Base-by-base conservation (phyloP, 1,140 invertebrate species). In the Calephelis virginiensis region DNA sequence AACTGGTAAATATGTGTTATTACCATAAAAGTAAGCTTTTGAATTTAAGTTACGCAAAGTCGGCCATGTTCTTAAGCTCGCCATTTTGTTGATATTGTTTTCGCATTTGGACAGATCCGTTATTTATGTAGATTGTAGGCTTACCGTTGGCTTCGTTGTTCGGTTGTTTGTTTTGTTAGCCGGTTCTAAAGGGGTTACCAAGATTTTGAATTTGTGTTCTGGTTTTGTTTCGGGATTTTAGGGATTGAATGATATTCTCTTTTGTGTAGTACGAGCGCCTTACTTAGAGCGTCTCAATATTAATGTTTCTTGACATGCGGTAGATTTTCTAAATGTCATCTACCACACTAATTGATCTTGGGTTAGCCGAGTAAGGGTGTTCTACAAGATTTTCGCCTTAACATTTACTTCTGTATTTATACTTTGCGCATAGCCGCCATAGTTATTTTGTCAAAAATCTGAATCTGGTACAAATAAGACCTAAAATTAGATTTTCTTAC, bases 81-180 rank as follows among this genome's bases (percentile, higher is more conserved):
- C 74, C 83, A 78, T 81, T 75, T 84, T 84, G 74, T 74, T 62
- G 75, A 73, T 80, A 86, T 88, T 88, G 85, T 88, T 85, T 87
- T 78, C 80, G 76, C 72, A 75, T 78, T 82, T 81, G 74, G 77
- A 78, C 78, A 76, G 83, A 88, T 88, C 83, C 76, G 77, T 79
- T 86, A 86, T 88, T 88, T 88, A 84, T 88, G 82, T 86, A 66
- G 28, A 28, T 28, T 28, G 82, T 86, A 28, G 76, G 74, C 78
- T 81, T 80, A 76, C 65, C 50, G 68, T 72, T 76, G 62, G 69
- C 53, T 64, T 67, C 74, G 73, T 76, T 73, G 63, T 76, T 74
- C 73, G 63, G 64, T 69, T 73, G 74, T 77, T 77, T 73, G 75
- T 77, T 78, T 69, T 70, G 56, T 47, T 63, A 71, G 80, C 76